A percentile compares a stretch with the other conserved stretches of the same genome.
These are phyloP conservation scores for Perdita meconis DNA, from an alignment of 2,888 invertebrate genomes.

Conservation along the genomic window DNA sequence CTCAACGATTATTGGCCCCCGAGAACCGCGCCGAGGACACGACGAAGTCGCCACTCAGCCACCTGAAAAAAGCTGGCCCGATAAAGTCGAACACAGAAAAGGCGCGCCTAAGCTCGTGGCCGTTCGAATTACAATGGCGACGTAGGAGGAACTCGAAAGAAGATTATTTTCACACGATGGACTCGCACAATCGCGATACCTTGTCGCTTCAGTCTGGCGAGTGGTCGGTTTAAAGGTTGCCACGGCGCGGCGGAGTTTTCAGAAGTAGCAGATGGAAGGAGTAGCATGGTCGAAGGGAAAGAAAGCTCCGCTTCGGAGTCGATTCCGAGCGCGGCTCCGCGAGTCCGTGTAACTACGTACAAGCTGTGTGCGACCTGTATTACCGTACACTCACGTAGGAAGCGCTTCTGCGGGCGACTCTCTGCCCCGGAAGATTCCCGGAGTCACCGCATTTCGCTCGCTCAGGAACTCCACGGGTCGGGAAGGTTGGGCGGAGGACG, in stretches of 20 bases:
- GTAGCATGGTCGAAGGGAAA: conserved; percentile 35
- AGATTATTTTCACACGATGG: conserved; percentile 70
- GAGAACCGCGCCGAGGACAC: not conserved
- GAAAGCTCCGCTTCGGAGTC: conserved; percentile 39
- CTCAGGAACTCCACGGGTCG: conserved; percentile 32
- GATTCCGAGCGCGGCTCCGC: conserved; percentile 24
- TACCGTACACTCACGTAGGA: conserved; percentile 48
- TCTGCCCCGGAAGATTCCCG: conserved; percentile 56
- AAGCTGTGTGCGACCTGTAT: conserved; percentile 48
- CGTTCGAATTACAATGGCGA: conserved; percentile 52
- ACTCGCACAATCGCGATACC: conserved; percentile 50
- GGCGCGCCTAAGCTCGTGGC: conserved; percentile 28
- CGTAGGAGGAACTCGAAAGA: conserved; percentile 32
- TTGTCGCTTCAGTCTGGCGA: conserved; percentile 3
- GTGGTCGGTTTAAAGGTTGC: conserved; percentile 53
- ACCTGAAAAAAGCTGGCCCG: conserved; percentile 14
- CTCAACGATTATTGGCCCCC: too few species aligned
- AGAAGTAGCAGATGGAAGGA: conserved; percentile 43
- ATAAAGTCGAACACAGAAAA: conserved; percentile 37
- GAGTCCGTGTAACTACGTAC: conserved; percentile 36
- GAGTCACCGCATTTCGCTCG: conserved; percentile 57
- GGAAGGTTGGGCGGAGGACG: conserved; percentile 26
- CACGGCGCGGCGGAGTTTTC: conserved; percentile 44
- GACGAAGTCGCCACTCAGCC: not conserved
- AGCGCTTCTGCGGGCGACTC: conserved; percentile 32